A percentile compares a stretch with the other conserved stretches of the same genome.
Evolutionary conservation across 1,140 invertebrate genomes (phyloP).

Genomic region (Eueides isabella): DNA sequence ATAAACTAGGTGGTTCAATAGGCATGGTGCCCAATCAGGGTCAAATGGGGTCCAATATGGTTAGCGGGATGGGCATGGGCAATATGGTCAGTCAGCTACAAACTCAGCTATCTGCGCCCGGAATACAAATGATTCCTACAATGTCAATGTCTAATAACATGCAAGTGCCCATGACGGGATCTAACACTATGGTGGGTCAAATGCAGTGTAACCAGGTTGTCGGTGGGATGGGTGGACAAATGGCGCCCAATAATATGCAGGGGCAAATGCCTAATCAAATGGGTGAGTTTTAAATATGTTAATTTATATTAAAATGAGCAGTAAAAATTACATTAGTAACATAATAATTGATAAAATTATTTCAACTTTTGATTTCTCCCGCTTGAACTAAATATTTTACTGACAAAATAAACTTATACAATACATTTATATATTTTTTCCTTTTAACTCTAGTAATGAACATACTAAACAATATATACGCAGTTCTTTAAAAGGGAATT

Average conservation of each 20-base stretch:
- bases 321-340: too few species aligned
- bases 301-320: too few species aligned
- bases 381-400: too few species aligned
- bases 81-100: conserved; percentile 69
- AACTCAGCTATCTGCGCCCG: conserved; percentile 59
- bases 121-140: conserved; percentile 73
- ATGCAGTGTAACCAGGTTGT: conserved; percentile 72
- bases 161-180: conserved; percentile 68
- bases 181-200: conserved; percentile 66
- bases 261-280: conserved; percentile 73
- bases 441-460: too few species aligned
- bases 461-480: too few species aligned
- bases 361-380: too few species aligned
- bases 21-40: conserved; percentile 72
- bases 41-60: conserved; percentile 69
- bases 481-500: too few species aligned
- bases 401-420: too few species aligned
- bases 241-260: conserved; percentile 70
- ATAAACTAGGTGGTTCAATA: conserved; percentile 61
- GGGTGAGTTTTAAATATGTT: conserved; percentile 53
- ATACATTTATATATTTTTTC: too few species aligned
- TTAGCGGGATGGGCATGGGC: conserved; percentile 63
- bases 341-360: too few species aligned
- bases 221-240: conserved; percentile 65
- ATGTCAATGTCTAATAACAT: conserved; percentile 71